Evolutionary conservation across 2,113 vertebrate genomes (phyloP).

Genomic region (Prolemur simus): DNA sequence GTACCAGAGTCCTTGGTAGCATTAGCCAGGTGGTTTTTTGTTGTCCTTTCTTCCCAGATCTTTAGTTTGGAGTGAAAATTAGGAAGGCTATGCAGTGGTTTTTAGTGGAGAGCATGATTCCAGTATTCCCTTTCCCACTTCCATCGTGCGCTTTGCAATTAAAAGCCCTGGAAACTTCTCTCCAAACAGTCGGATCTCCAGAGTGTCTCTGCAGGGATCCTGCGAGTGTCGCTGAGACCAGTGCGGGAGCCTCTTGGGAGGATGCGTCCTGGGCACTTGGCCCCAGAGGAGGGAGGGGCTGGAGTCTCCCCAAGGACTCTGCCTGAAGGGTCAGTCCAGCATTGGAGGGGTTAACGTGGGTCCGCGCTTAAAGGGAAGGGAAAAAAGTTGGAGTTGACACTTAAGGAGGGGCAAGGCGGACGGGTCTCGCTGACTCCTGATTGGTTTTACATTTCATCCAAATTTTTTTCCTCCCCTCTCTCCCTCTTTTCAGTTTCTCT

Average conservation of each 20-base stretch:
- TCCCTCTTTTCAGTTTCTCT: slow-evolving; percentile 72
- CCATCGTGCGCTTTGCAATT: not conserved
- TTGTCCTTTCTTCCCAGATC: not conserved
- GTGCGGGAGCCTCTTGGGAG: not conserved
- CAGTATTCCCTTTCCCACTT: not conserved
- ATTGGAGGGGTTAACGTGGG: slow-evolving; percentile 53
- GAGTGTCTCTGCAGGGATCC: not conserved
- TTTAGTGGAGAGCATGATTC: not conserved
- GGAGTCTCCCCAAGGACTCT: not conserved
- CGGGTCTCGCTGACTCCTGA: slow-evolving; percentile 85
- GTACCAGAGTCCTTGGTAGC: not conserved
- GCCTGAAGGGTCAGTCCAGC: not conserved
- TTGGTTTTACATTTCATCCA: slow-evolving; percentile 89
- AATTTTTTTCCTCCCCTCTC: slow-evolving; percentile 75
- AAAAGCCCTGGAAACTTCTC: slow-evolving; percentile 14
- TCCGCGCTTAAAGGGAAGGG: slow-evolving; percentile 52
- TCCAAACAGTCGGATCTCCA: not conserved
- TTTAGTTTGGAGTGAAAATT: not conserved
- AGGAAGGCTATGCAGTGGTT: not conserved
- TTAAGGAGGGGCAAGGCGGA: slow-evolving; percentile 74
- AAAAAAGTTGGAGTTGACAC: slow-evolving; percentile 79
- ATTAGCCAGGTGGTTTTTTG: not conserved
- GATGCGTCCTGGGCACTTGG: not conserved
- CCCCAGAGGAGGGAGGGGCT: not conserved
- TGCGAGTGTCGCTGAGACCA: not conserved